phyloP scores from a whole-genome alignment of 2,113 vertebrate genomes.

The Campylomormyrus tamandua region DNA sequence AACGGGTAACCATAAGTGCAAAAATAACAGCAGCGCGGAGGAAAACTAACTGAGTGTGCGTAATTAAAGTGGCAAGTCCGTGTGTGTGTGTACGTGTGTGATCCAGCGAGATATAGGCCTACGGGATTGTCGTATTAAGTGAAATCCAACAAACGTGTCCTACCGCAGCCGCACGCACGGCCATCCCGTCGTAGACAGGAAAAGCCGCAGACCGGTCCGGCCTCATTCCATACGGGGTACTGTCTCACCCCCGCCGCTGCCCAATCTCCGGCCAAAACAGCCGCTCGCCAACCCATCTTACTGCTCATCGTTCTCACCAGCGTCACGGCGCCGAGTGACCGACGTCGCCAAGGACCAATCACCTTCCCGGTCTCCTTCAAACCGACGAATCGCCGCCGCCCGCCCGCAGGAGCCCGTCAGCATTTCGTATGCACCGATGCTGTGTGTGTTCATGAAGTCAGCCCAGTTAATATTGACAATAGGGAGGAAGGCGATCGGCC shows the following conservation, averaged over 20 bases:
- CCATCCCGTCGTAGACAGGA: neutral
- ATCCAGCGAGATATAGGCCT: neutral
- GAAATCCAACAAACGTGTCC: neutral
- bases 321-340: slow-evolving; percentile 31
- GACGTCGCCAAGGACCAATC: slow-evolving; percentile 58
- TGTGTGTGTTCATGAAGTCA: slow-evolving; percentile 75
- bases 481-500: slow-evolving; percentile 65
- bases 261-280: slow-evolving; percentile 54
- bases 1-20: neutral
- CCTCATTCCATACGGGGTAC: slow-evolving; percentile 56
- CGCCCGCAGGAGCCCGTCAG: slow-evolving; percentile 40
- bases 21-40: neutral
- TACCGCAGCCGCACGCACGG: neutral
- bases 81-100: neutral
- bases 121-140: neutral
- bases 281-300: slow-evolving; percentile 53
- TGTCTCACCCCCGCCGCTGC: slow-evolving; percentile 18
- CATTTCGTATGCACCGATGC: slow-evolving; percentile 63
- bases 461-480: slow-evolving; percentile 89
- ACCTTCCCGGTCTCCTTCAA: slow-evolving; percentile 31
- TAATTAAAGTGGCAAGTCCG: neutral
- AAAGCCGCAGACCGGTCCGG: slow-evolving; percentile 46
- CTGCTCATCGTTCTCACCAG: slow-evolving; percentile 41
- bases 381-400: slow-evolving; percentile 53
- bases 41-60: neutral